These are phyloP conservation scores for Celastrina argiolus DNA, from an alignment of 2,888 invertebrate species.

Conservation along the genomic window DNA sequence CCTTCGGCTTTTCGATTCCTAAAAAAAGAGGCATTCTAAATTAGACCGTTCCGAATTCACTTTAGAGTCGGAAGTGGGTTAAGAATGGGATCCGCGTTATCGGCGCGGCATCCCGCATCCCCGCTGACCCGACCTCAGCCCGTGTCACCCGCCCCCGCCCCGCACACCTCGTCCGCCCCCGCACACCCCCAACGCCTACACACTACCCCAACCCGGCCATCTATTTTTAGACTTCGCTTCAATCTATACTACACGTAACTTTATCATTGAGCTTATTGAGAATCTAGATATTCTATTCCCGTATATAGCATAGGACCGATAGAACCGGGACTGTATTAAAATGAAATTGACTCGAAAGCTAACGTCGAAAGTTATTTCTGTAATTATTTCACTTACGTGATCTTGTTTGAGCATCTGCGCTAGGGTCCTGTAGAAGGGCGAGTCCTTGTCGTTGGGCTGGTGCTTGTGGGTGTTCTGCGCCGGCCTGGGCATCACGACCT, in stretches of 20 bases:
- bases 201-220: conserved; percentile 54
- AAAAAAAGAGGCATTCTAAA: conserved; percentile 39
- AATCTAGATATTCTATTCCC: conserved; percentile 30
- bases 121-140: conserved; percentile 68
- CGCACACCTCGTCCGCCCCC: conserved; percentile 47
- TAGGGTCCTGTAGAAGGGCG: conserved; percentile 71
- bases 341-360: not conserved
- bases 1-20: conserved; percentile 59
- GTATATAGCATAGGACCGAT: not conserved
- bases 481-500: conserved; percentile 80
- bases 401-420: conserved; percentile 68
- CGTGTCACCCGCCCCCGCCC: conserved; percentile 69
- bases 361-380: conserved; percentile 26
- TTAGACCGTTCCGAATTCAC: not conserved
- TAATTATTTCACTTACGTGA: conserved; percentile 67
- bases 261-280: conserved; percentile 26
- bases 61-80: conserved; percentile 34
- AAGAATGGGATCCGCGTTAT: conserved; percentile 42
- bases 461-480: conserved; percentile 62
- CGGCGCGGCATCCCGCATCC: conserved; percentile 36
- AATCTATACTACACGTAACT: conserved; percentile 43
- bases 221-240: conserved; percentile 72
- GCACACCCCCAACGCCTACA: conserved; percentile 70
- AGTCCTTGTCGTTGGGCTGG: conserved; percentile 47
- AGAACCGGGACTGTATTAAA: not conserved